Percentiles rank a stretch among this genome's conserved stretches.
phyloP scores from a whole-genome alignment of 30 jellyfish, hydroid and myxozoan genomes.

The Aurelia sp. region DNA sequence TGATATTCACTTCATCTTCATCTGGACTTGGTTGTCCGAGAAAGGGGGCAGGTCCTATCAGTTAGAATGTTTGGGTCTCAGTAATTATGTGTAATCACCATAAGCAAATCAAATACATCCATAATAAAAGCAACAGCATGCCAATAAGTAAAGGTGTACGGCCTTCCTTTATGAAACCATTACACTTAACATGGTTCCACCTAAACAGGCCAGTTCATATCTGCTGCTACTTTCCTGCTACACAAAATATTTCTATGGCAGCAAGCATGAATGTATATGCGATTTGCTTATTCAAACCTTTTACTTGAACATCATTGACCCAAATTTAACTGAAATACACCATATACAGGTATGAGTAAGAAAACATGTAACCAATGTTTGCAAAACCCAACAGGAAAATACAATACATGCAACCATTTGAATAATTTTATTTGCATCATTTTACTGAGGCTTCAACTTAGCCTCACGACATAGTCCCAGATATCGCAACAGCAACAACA shows the following conservation, averaged over 20 bases:
- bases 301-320: slow-evolving; percentile 8
- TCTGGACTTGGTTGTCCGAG: too few species aligned
- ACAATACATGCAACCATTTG: too few species aligned
- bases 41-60: too few species aligned
- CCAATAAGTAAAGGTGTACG: neutral
- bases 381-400: too few species aligned
- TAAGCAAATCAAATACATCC: neutral
- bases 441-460: too few species aligned
- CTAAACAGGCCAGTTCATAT: slow-evolving; percentile 2
- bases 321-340: neutral
- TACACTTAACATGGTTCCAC: neutral
- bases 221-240: neutral
- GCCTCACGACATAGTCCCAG: too few species aligned
- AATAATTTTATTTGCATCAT: too few species aligned
- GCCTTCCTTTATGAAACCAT: slow-evolving; percentile 12
- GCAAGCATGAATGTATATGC: neutral
- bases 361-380: too few species aligned
- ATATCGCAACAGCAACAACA: too few species aligned
- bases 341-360: too few species aligned
- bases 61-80: neutral
- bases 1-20: too few species aligned
- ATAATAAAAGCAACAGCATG: neutral
- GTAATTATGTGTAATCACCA: neutral
- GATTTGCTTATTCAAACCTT: slow-evolving; percentile 4
- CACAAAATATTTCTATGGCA: neutral